These are phyloP conservation scores for Brachyopa scutellaris DNA, from an alignment of 2,888 invertebrate genomes.

Conservation along the genomic window DNA sequence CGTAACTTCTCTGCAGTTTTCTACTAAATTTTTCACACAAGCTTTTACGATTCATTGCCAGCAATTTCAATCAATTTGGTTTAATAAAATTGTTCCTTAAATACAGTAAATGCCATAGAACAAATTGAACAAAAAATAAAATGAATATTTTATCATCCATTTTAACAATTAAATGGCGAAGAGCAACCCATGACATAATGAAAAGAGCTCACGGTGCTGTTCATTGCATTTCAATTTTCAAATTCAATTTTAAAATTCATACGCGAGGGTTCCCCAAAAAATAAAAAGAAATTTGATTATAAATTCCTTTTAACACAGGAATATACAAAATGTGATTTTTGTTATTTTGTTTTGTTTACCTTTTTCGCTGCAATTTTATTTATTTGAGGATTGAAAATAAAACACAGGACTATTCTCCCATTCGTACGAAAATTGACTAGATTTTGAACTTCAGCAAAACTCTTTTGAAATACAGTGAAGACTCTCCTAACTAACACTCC, in stretches of 20 bases:
- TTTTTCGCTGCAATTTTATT: neutral
- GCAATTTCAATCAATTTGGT: slow-evolving; percentile 3
- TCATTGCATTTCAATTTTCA: slow-evolving; percentile 45
- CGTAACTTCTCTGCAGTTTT: neutral
- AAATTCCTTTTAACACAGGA: slow-evolving; percentile 31
- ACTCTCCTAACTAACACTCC: too few species aligned
- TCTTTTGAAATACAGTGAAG: too few species aligned
- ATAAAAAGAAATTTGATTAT: slow-evolving; percentile 46
- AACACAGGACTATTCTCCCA: too few species aligned
- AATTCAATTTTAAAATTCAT: slow-evolving; percentile 53
- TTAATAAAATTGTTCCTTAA: slow-evolving; percentile 9
- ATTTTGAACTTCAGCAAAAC: too few species aligned
- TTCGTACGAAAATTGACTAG: too few species aligned
- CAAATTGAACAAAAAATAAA: neutral
- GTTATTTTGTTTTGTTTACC: neutral
- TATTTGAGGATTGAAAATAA: slow-evolving; percentile 12
- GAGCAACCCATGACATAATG: slow-evolving; percentile 1
- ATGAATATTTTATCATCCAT: slow-evolving; percentile 34
- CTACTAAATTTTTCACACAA: neutral
- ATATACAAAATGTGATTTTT: slow-evolving; percentile 11
- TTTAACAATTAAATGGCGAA: slow-evolving; percentile 34
- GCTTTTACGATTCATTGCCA: slow-evolving; percentile 9
- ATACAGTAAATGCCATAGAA: neutral
- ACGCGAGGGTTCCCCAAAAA: slow-evolving; percentile 20
- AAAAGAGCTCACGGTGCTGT: slow-evolving; percentile 27